Base-by-base conservation (phyloP, 2,113 vertebrate species). In the Saccopteryx bilineata region DNA sequence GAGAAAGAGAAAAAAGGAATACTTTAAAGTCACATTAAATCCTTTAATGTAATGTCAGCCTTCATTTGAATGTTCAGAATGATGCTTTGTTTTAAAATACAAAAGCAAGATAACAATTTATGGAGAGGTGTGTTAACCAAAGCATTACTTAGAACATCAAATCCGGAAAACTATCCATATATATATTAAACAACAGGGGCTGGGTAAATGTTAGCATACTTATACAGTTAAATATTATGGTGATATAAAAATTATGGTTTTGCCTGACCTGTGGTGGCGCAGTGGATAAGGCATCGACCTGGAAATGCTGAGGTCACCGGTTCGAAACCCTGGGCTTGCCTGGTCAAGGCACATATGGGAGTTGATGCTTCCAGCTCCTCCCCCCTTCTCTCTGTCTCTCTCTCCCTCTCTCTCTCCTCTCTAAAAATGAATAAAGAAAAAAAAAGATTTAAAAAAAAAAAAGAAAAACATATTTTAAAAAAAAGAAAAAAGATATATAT, bases 21-120 rank as follows among this genome's bases (percentile, higher is more conserved):
- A 28, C 31, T 74, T 89, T 66, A 68, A 89, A 46, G 21, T 80
- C 28, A 50, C 31, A 74, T 5, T 19, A 50, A 90, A 54, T 60
- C 14, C 24, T 90, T 90, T 24, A 26, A 82, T 78, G 61, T 48
- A 76, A 91, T 31, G 18, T 11, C 52, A 89, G 31, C 26, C 58
- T 87, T 54, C 78, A 84, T 61, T 61, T 86, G 75, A 92, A 76
- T 86, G 52, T 86, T 82, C 5, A 71, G 69, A 79, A 74, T 19
- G 5, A 2, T 39, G 48, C 66, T 85, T 71, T 28, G 9, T 95
- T 93, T 95, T 61, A 85, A 94, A 91, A 91, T 2, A 66, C 24
- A 95, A 90, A 96, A 83, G 39, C 31, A 95, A 87, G 58, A 72
- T 80, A 91, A 88, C 3, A 74, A 63, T 48, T 65, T 69, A 76